A percentile compares a stretch with the other conserved stretches of the same genome.
Evolutionary conservation across 2,888 invertebrate species (phyloP).

Genomic region (Microctonus aethiopoides): DNA sequence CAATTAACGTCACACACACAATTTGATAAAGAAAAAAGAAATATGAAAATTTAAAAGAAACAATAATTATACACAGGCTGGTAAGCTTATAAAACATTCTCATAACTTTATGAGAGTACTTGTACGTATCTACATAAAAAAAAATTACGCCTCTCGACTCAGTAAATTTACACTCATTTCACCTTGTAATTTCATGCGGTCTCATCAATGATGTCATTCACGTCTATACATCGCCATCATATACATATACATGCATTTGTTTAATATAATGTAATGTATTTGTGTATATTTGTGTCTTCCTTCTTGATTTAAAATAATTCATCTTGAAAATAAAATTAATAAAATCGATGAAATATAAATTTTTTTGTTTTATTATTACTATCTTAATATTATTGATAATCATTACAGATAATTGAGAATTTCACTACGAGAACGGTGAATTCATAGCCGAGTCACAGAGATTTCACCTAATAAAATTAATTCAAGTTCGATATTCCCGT

Average conservation of each 20-base stretch:
- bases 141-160: neutral
- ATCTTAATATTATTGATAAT: too few relatives aligned
- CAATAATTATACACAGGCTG: neutral
- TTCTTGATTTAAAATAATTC: too few relatives aligned
- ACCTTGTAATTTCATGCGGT: neutral
- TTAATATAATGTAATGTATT: too few relatives aligned
- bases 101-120: conserved; percentile 1
- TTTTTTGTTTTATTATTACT: too few relatives aligned
- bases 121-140: neutral
- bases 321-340: too few relatives aligned
- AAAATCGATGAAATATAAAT: too few relatives aligned
- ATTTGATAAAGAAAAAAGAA: neutral
- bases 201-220: neutral
- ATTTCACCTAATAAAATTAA: too few relatives aligned
- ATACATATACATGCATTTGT: neutral
- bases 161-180: neutral
- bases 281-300: too few relatives aligned
- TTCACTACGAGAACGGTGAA: too few relatives aligned
- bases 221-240: neutral
- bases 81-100: neutral
- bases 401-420: too few relatives aligned
- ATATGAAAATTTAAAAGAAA: neutral
- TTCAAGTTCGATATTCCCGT: too few relatives aligned
- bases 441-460: too few relatives aligned
- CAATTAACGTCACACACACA: neutral